Conservation (phyloP, 2,888 invertebrate species). For the Watsonalla cultraria region DNA sequence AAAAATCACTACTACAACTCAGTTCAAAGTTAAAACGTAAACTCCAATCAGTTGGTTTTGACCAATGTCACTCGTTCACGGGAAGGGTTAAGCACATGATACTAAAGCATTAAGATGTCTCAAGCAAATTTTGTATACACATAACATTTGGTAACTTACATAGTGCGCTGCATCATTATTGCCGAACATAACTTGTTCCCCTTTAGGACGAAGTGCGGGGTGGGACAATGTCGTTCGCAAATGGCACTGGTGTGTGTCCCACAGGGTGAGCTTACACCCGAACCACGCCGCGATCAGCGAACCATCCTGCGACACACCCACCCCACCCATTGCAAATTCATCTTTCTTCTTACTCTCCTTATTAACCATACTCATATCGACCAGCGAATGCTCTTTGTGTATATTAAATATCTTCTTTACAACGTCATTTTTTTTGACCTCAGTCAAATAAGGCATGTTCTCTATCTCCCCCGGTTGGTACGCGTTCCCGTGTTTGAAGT, state of each 20-base stretch:
- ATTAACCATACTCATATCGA: constrained; percentile 22
- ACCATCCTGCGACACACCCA: constrained; percentile 68
- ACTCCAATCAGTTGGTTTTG: no score
- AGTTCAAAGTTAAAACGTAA: no score
- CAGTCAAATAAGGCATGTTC: constrained; percentile 43
- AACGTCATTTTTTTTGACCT: constrained; percentile 38
- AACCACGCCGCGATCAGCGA: constrained; percentile 75
- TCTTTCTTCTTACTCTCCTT: constrained; percentile 28
- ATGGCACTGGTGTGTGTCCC: constrained; percentile 65
- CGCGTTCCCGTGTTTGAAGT: constrained; percentile 43
- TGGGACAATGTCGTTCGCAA: constrained; percentile 62
- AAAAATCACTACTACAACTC: no score
- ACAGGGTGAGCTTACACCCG: constrained; percentile 64
- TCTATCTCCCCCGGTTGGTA: constrained; percentile 18
- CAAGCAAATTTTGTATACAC: no score
- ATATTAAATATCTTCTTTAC: constrained; percentile 50
- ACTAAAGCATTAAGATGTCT: no score
- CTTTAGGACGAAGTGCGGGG: constrained; percentile 63
- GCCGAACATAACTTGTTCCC: constrained; percentile 62
- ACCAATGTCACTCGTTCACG: no score
- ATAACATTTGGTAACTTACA: constrained; percentile 48
- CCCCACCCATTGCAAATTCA: constrained; percentile 61
- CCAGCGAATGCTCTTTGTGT: constrained; percentile 45
- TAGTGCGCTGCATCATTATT: constrained; percentile 68
- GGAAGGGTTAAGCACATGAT: no score